These are phyloP conservation scores for Terrapene triunguis DNA, from an alignment of 2,113 vertebrate species.

Conservation along the genomic window DNA sequence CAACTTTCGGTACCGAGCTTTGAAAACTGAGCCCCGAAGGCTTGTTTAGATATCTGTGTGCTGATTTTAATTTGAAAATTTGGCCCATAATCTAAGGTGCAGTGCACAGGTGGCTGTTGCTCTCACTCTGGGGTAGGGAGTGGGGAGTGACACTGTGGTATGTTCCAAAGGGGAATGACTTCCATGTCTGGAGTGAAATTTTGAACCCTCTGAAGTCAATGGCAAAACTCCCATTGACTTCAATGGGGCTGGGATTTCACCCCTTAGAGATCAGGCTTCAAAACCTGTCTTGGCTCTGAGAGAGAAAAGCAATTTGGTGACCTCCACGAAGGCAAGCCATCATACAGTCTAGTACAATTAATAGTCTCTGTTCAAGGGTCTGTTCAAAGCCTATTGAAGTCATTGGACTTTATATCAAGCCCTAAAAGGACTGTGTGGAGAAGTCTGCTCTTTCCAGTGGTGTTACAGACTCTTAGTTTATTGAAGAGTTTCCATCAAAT, in stretches of 20 bases:
- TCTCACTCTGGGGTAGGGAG: neutral
- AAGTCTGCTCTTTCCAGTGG: neutral
- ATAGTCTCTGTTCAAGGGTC: neutral
- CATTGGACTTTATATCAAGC: neutral
- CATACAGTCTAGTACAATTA: neutral
- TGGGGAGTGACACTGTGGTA: neutral
- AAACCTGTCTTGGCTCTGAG: neutral
- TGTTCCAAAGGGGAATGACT: neutral
- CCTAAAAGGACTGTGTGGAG: neutral
- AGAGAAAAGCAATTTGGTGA: neutral
- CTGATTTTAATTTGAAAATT: neutral
- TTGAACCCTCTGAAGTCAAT: too few species aligned
- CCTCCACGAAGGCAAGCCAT: neutral
- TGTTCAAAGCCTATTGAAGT: neutral
- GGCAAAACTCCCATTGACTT: neutral
- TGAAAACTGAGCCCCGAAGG: neutral
- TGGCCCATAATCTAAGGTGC: neutral
- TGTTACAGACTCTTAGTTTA: neutral
- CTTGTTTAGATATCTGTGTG: neutral
- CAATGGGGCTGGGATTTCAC: constrained; percentile 16
- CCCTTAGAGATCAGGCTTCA: constrained; percentile 38
- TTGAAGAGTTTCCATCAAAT: neutral
- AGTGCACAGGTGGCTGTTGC: neutral
- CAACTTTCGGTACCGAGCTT: neutral
- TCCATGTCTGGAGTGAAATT: too few species aligned